Evolutionary conservation across 2,888 invertebrate genomes (phyloP).

Genomic region (Caenorhabditis zanzibari): DNA sequence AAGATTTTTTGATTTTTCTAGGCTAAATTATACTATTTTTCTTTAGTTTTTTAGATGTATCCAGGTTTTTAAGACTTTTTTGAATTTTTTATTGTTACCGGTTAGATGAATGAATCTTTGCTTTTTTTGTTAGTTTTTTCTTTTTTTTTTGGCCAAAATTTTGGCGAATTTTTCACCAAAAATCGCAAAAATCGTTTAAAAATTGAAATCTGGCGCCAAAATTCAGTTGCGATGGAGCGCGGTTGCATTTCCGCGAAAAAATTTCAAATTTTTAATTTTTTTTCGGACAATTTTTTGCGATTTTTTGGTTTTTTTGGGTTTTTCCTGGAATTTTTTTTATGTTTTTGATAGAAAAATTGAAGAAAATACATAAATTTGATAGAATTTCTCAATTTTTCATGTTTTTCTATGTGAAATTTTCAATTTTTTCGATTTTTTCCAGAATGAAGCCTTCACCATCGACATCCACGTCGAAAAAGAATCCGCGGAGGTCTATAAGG

Average conservation of each 20-base stretch:
- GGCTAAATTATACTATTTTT: neutral
- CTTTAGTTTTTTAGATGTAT: neutral
- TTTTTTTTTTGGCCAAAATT: neutral
- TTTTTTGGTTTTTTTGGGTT: neutral
- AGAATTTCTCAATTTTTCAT: too few species aligned
- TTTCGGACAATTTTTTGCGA: neutral
- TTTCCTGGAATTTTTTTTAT: too few species aligned
- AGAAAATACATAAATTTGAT: too few species aligned
- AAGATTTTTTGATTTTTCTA: neutral
- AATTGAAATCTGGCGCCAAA: slow-evolving; percentile 1
- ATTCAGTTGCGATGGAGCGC: neutral
- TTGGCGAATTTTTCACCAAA: too few species aligned
- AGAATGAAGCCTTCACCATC: too few species aligned
- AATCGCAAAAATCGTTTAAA: neutral
- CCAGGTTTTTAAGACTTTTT: neutral
- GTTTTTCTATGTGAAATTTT: too few species aligned
- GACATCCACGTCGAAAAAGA: too few species aligned
- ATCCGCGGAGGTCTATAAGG: too few species aligned
- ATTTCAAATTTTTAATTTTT: neutral
- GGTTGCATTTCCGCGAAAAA: neutral
- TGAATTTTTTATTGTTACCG: neutral
- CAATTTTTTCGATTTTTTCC: too few species aligned
- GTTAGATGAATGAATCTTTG: too few species aligned
- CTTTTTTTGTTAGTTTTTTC: too few species aligned
- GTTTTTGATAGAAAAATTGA: too few species aligned